Evolutionary conservation across 2,888 invertebrate genomes (phyloP), one percentile per base, ranked within the genome.

Genomic region (Tinea trinotella): DNA sequence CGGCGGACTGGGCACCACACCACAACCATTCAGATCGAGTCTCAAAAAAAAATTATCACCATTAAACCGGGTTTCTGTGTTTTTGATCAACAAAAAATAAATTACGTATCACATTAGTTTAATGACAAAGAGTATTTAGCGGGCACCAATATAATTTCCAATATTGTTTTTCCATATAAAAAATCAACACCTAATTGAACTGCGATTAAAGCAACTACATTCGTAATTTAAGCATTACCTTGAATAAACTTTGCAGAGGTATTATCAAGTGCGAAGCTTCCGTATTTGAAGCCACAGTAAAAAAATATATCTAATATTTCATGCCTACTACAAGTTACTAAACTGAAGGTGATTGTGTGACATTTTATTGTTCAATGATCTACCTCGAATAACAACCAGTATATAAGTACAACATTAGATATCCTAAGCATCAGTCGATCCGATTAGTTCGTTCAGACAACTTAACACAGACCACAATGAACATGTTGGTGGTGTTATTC

Each of bases 401-500:
- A 84, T 84, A 83, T 68, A 84, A 83, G 64, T 67, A 69, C 75
- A 68, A 46, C 59, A 60, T 63, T 62, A 59, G 54, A 57, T 56
- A 40, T 59, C 59, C 63, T 61, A 60, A 64, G 58, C 75, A 84
- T 82, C 81, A 84, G 76, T 84, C 72, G 70, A 74, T 76, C 70
- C 69, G 63, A 65, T 58, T 67, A 67, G 62, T 64, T 68, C 67
- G 70, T 67, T 64, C 67, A 68, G 64, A 64, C 60, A 67, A 71
- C 65, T 66, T 74, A 76, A 79, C 80, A 74, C 77, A 81, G 77
- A 83, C 77, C 81, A 84, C 68, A 66, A 85, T 86, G 85, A 78
- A 65, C 68, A 84, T 84, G 71, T 70, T 85, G 87, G 87, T 89
- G 86, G 88, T 88, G 76, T 88, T 90, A 84, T 87, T 87, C 70